Base-by-base conservation (phyloP, 2,888 invertebrate genomes). In the Heliconius charithonia region DNA sequence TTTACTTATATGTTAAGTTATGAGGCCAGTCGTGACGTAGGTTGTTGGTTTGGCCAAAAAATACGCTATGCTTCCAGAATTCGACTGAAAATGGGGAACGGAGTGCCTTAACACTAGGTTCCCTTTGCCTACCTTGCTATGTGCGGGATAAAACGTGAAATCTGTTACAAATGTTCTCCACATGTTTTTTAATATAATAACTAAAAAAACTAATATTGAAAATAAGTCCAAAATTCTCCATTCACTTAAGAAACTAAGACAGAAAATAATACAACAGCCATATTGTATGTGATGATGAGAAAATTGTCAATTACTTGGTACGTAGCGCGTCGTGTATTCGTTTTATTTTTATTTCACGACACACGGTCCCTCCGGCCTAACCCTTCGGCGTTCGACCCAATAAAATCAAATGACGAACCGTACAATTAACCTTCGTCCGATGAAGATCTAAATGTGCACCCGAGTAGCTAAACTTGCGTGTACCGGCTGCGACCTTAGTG, bases 371-470 rank as follows among this genome's bases (percentile, higher is more conserved):
- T 84, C 83, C 85, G 85, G 86, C 87, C 89, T 83, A 83, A 82
- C 81, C 81, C 81, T 84, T 81, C 83, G 83, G 80, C 83, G 81
- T 84, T 85, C 85, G 85, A 85, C 83, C 85, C 86, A 87, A 90
- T 90, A 88, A 90, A 89, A 89, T 88, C 86, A 85, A 88, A 89
- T 86, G 86, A 86, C 85, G 83, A 81, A 83, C 83, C 86, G 82
- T 84, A 85, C 88, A 89, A 89, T 91, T 91, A 91, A 87, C 87
- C 86, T 83, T 82, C 78, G 84, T 79, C 75, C 81, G 77, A 79
- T 77, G 79, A 79, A 79, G 81, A 81, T 77, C 80, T 81, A 80
- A 80, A 81, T 77, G 74, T 72, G 76, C 63, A 77, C 65, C 73
- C 65, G 62, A 77, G 74, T 75, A 76, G 71, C 80, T 67, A 76